These are phyloP conservation scores for Enteromius paludinosus DNA, from an alignment of 2,797 vertebrate species.

Conservation along the genomic window DNA sequence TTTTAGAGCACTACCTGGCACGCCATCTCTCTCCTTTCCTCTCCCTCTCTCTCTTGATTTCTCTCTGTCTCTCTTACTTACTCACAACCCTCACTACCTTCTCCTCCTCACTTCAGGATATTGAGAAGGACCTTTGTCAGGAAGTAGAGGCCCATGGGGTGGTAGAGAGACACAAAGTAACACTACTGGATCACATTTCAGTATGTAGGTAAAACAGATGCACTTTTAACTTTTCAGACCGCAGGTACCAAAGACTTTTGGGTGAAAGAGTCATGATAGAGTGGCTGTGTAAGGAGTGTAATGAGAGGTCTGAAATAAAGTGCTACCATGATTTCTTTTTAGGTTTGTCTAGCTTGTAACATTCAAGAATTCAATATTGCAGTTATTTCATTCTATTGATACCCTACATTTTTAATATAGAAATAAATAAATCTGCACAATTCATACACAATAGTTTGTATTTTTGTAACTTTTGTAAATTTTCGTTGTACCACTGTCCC, in stretches of 20 bases:
- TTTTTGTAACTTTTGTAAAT: not conserved
- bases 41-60: constrained; percentile 19
- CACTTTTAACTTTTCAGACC: constrained; percentile 55
- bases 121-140: constrained; percentile 81
- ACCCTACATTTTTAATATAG: not conserved
- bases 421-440: not conserved
- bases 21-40: constrained; percentile 51
- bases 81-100: constrained; percentile 13
- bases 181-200: constrained; percentile 77
- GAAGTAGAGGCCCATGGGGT: constrained; percentile 74
- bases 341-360: not conserved
- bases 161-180: constrained; percentile 73
- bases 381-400: not conserved
- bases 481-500: not conserved
- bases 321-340: not conserved
- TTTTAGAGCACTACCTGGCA: constrained; percentile 67
- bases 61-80: constrained; percentile 56
- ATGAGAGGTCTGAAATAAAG: not conserved
- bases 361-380: not conserved
- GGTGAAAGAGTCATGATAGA: constrained; percentile 1
- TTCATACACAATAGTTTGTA: not conserved
- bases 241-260: not conserved
- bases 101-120: constrained; percentile 73
- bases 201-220: constrained; percentile 59
- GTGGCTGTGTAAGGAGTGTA: constrained; percentile 9